phyloP scores from a whole-genome alignment of 2,113 vertebrate species.

The Andinoacara biseriatus region DNA sequence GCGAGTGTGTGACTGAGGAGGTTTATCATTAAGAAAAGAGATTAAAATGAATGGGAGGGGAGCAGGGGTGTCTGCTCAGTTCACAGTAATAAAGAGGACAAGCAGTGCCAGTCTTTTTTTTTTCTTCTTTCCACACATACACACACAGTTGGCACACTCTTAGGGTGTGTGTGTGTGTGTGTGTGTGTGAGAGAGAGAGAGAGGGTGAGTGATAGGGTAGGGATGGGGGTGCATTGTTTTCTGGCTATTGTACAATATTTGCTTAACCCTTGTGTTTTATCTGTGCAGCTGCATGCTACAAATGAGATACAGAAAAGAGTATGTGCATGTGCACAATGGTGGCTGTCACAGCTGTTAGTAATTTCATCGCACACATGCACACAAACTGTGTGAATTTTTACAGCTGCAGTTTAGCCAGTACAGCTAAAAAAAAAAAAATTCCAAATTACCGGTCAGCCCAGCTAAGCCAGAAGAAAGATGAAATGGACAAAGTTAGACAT shows the following conservation, averaged over 20 bases:
- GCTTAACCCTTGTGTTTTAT: constrained; percentile 78
- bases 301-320: constrained; percentile 57
- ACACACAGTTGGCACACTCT: constrained; percentile 38
- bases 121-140: background rate
- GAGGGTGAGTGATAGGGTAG: constrained; percentile 25
- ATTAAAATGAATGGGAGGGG: constrained; percentile 75
- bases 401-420: constrained; percentile 5
- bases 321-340: constrained; percentile 14
- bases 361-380: constrained; percentile 54
- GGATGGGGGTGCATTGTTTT: constrained; percentile 68
- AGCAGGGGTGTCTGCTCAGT: constrained; percentile 59
- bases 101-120: constrained; percentile 69
- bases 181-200: constrained; percentile 6
- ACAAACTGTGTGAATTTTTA: constrained; percentile 41
- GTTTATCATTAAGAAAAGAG: constrained; percentile 75
- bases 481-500: background rate
- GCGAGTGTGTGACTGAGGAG: constrained; percentile 51
- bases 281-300: constrained; percentile 78
- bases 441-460: constrained; percentile 24
- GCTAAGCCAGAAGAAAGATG: background rate
- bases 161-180: constrained; percentile 22
- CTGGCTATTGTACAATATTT: constrained; percentile 79
- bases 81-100: constrained; percentile 70
- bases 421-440: background rate
- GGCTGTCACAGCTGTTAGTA: constrained; percentile 71